These are phyloP conservation scores for Drosophila helvetica DNA, from an alignment of 2,888 invertebrate genomes.

Conservation along the genomic window DNA sequence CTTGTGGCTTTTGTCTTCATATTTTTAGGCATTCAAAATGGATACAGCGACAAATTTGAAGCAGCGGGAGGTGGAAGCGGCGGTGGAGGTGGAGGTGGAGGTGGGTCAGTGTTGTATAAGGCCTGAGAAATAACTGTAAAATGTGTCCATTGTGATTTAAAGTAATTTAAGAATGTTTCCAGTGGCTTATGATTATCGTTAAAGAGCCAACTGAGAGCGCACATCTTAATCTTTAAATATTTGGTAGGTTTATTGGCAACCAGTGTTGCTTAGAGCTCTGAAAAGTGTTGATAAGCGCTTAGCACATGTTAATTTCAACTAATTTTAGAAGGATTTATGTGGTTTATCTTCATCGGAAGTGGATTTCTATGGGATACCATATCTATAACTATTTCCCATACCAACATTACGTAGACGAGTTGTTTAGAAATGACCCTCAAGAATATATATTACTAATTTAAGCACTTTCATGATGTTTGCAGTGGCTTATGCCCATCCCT, in stretches of 20 bases:
- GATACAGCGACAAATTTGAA: conserved; percentile 68
- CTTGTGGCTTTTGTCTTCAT: conserved; percentile 62
- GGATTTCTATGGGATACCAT: no score
- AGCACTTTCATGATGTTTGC: no score
- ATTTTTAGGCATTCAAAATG: conserved; percentile 67
- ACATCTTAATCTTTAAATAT: neutral
- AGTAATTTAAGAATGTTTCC: neutral
- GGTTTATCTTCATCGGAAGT: no score
- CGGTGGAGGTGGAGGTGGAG: neutral
- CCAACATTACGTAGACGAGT: no score
- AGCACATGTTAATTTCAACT: no score
- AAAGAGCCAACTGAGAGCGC: conserved; percentile 28
- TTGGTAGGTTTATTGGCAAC: neutral
- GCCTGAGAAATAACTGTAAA: conserved; percentile 53
- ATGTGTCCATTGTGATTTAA: neutral
- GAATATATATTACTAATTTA: no score
- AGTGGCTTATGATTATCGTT: neutral
- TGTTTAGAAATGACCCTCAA: no score
- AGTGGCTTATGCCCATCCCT: no score
- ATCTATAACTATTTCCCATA: no score
- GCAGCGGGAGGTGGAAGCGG: conserved; percentile 35
- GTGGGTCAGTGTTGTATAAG: conserved; percentile 33
- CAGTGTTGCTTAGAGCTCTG: no score
- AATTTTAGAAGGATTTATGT: no score
- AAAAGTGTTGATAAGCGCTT: no score